Percentiles rank a stretch among this genome's conserved stretches.
Conservation (phyloP, 2,888 invertebrate species). For the Polymixis flavicincta region DNA sequence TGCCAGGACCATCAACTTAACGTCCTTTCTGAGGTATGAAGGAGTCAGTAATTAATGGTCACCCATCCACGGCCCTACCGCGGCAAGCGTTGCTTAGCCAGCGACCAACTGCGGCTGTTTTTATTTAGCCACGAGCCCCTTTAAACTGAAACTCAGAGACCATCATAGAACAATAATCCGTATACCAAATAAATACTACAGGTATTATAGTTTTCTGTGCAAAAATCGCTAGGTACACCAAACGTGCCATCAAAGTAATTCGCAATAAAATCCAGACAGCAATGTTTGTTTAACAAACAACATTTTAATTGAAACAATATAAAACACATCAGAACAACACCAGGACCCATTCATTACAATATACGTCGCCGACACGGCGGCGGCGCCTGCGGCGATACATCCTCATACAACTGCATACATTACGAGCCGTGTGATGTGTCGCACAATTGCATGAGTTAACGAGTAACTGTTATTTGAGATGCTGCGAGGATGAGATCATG, state of each 20-base stretch:
- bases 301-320: constrained; percentile 45
- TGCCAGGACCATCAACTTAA: too few species aligned
- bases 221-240: neutral
- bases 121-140: too few species aligned
- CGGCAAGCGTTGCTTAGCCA: too few species aligned
- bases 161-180: neutral
- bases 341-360: constrained; percentile 46
- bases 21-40: too few species aligned
- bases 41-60: too few species aligned
- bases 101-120: too few species aligned
- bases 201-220: neutral
- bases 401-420: constrained; percentile 44
- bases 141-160: too few species aligned
- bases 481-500: constrained; percentile 23
- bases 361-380: constrained; percentile 37
- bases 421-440: constrained; percentile 6
- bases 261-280: constrained; percentile 19
- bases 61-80: too few species aligned
- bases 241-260: neutral
- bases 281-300: neutral
- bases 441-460: constrained; percentile 28
- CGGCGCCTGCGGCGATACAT: constrained; percentile 48
- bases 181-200: neutral
- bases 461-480: constrained; percentile 5
- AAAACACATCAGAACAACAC: constrained; percentile 25